Evolutionary conservation across 2,797 vertebrate genomes (phyloP), one percentile per base, ranked within the genome.

Genomic region (Microctenopoma lineatum): DNA sequence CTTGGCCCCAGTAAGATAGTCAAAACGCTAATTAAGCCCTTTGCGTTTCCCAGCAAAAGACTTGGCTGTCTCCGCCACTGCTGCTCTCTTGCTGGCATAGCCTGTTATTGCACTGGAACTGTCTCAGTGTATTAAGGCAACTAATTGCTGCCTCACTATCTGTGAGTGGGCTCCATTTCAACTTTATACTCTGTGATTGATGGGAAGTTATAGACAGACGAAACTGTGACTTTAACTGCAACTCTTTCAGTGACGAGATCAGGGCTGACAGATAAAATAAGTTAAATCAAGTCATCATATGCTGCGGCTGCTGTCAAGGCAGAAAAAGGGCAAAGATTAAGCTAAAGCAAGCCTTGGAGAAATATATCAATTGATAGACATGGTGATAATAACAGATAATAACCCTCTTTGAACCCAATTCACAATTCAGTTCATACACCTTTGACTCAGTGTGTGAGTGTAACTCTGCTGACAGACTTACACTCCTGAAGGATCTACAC

Each of bases 21-120:
- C 73, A 56, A 65, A 81, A 65, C 68, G 44, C 80, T 92, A 90
- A 90, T 89, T 66, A 89, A 84, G 79, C 84, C 87, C 82, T 76
- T 75, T 78, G 85, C 21, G 71, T 80, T 80, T 66, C 64, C 34
- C 14, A 66, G 66, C 59, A 59, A 59, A 63, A 38, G 48, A 69
- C 47, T 21, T 39, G 55, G 25, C 64, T 32, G 62, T 70, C 62
- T 79, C 56, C 59, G 67, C 47, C 60, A 47, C 61, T 18, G 13
- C 60, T 51, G 69, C 75, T 79, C 42, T 79, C 29, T 55, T 42
- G 69, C 75, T 60, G 72, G 66, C 70, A 72, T 57, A 74, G 63
- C 21, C 51, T 76, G 72, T 79, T 74, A 76, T 57, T 86, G 71
- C 52, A 78, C 74, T 83, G 81, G 71, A 85, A 77, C 75, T 85